A percentile compares a stretch with the other conserved stretches of the same genome.
Evolutionary conservation across 2,888 invertebrate species (phyloP).

Genomic region (Lasioglossum vierecki): DNA sequence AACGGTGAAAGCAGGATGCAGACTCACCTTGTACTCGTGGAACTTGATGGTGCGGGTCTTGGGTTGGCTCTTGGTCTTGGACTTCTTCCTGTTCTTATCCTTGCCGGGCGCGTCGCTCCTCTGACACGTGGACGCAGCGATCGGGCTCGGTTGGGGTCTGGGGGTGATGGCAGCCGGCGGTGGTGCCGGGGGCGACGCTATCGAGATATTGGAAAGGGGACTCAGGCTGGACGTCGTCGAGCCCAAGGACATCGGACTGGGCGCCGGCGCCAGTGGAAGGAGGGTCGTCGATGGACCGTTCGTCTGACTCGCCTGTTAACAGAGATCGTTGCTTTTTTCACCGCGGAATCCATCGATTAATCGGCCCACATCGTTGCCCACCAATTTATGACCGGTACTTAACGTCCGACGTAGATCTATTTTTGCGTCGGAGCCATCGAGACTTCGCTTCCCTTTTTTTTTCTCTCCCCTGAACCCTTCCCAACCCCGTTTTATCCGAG

Average conservation of each 20-base stretch:
- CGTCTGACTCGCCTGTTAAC: conserved; percentile 79
- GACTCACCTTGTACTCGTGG: conserved; percentile 93
- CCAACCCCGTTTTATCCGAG: background rate
- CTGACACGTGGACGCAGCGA: conserved; percentile 86
- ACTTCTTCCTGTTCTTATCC: conserved; percentile 92
- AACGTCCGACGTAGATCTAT: conserved; percentile 53
- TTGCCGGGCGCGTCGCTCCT: conserved; percentile 84
- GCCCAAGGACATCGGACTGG: conserved; percentile 85
- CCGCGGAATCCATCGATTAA: conserved; percentile 52
- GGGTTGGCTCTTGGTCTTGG: conserved; percentile 91
- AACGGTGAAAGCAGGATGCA: background rate
- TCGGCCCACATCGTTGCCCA: conserved; percentile 31
- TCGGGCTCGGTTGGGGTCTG: conserved; percentile 83
- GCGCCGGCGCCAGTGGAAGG: conserved; percentile 85
- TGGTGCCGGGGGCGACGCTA: conserved; percentile 87
- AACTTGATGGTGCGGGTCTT: conserved; percentile 97
- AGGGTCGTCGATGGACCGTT: conserved; percentile 81
- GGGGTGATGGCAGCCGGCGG: conserved; percentile 85
- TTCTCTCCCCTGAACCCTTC: background rate
- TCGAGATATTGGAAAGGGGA: conserved; percentile 87
- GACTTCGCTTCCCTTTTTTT: conserved; percentile 13
- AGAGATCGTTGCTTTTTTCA: conserved; percentile 52
- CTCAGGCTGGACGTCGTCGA: conserved; percentile 89
- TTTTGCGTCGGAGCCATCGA: conserved; percentile 11
- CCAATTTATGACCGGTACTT: conserved; percentile 48